Evolutionary conservation across 1,140 invertebrate genomes (phyloP).

Genomic region (Amyelois transitella): DNA sequence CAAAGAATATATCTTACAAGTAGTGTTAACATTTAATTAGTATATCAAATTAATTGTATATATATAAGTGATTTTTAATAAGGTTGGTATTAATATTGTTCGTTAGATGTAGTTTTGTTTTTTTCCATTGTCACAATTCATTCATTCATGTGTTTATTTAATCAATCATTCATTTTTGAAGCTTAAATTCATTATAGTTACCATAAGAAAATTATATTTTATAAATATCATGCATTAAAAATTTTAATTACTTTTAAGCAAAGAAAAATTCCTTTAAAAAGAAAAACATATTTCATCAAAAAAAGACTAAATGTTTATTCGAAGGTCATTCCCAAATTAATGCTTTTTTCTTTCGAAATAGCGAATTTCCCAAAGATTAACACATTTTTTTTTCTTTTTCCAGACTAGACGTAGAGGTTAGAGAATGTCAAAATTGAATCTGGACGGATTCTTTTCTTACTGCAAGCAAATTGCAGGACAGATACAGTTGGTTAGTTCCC

Average conservation of each 20-base stretch:
- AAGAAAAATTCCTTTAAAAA: too few relatives aligned
- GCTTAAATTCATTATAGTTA: too few relatives aligned
- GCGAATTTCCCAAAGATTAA: constrained; percentile 29
- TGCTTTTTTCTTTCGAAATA: too few relatives aligned
- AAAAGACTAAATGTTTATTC: too few relatives aligned
- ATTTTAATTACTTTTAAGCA: too few relatives aligned
- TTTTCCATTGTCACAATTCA: not conserved
- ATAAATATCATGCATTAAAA: too few relatives aligned
- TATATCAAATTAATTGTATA: constrained; percentile 6
- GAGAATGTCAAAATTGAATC: constrained; percentile 64
- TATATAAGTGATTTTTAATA: constrained; percentile 1
- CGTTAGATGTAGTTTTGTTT: constrained; percentile 4
- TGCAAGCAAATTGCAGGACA: constrained; percentile 73
- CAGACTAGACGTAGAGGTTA: constrained; percentile 56
- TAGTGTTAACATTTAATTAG: constrained; percentile 35
- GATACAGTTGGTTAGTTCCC: constrained; percentile 69
- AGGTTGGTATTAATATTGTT: constrained; percentile 7
- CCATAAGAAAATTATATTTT: too few relatives aligned
- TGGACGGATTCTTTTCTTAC: constrained; percentile 72
- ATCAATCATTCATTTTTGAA: not conserved
- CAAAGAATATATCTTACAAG: constrained; percentile 67
- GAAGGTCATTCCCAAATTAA: too few relatives aligned
- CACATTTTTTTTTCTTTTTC: constrained; percentile 49
- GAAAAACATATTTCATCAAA: too few relatives aligned
- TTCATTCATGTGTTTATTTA: not conserved